These are phyloP conservation scores for Lethenteron camtschaticum DNA, from an alignment of 2,113 vertebrate genomes.

Conservation along the genomic window DNA sequence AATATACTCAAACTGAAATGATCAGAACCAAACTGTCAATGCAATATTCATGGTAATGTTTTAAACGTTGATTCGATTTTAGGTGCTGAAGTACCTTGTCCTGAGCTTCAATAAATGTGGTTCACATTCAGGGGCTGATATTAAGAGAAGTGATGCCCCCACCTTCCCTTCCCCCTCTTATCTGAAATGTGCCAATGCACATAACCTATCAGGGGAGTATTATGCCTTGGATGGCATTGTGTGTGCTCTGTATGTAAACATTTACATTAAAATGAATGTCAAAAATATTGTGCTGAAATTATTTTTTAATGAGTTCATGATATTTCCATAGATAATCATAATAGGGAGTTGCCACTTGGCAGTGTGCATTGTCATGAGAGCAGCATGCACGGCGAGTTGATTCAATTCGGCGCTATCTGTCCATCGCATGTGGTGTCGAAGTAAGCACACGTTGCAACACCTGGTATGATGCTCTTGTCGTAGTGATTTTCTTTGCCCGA, in stretches of 20 bases:
- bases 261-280: neutral
- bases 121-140: neutral
- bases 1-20: too few relatives aligned
- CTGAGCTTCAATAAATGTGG: neutral
- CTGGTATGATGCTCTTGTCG: conserved; percentile 40
- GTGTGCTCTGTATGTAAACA: too few relatives aligned
- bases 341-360: neutral
- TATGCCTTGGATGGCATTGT: too few relatives aligned
- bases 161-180: too few relatives aligned
- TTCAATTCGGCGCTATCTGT: neutral
- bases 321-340: neutral
- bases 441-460: conserved; percentile 20
- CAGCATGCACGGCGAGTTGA: neutral
- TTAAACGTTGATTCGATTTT: too few relatives aligned
- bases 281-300: neutral
- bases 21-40: too few relatives aligned
- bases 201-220: too few relatives aligned
- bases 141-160: too few relatives aligned
- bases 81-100: neutral
- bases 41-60: too few relatives aligned
- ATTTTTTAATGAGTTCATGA: neutral
- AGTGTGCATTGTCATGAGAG: neutral
- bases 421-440: too few relatives aligned
- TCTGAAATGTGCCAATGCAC: too few relatives aligned
- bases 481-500: conserved; percentile 17